Percentiles rank a stretch among this genome's conserved stretches.
These are phyloP conservation scores for Drosophila affinis DNA, from an alignment of 2,888 invertebrate genomes.

Conservation along the genomic window DNA sequence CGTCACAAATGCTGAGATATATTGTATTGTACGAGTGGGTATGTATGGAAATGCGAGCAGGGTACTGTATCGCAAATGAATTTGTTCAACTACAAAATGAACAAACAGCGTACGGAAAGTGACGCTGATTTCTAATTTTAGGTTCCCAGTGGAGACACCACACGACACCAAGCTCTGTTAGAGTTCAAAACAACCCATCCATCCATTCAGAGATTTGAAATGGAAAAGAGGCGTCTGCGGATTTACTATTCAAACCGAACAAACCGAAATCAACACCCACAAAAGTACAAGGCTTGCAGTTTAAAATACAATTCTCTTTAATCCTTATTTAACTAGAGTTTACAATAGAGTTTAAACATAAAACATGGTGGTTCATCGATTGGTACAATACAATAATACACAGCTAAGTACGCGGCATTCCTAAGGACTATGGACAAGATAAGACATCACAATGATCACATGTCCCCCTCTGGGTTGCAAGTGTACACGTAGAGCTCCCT, in stretches of 20 bases:
- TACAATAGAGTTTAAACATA: conserved; percentile 24
- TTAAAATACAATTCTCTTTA: conserved; percentile 20
- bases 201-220: conserved; percentile 21
- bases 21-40: conserved; percentile 6
- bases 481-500: conserved; percentile 18
- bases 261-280: neutral
- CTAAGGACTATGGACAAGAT: conserved; percentile 75
- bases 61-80: conserved; percentile 59
- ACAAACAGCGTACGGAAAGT: conserved; percentile 30
- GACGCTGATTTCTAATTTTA: conserved; percentile 55
- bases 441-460: conserved; percentile 56
- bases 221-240: neutral
- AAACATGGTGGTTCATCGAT: conserved; percentile 20
- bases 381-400: conserved; percentile 56
- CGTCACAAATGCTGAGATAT: conserved; percentile 21
- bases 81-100: conserved; percentile 59
- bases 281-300: neutral
- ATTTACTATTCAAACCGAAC: no score
- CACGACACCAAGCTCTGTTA: conserved; percentile 12
- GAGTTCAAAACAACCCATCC: conserved; percentile 3
- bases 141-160: conserved; percentile 28
- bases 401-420: conserved; percentile 72
- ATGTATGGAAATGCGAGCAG: conserved; percentile 32
- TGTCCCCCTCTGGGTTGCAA: conserved; percentile 33
- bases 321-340: conserved; percentile 26